These are phyloP conservation scores for Chaunax sp. DNA, from an alignment of 2,797 vertebrate genomes.

Conservation along the genomic window DNA sequence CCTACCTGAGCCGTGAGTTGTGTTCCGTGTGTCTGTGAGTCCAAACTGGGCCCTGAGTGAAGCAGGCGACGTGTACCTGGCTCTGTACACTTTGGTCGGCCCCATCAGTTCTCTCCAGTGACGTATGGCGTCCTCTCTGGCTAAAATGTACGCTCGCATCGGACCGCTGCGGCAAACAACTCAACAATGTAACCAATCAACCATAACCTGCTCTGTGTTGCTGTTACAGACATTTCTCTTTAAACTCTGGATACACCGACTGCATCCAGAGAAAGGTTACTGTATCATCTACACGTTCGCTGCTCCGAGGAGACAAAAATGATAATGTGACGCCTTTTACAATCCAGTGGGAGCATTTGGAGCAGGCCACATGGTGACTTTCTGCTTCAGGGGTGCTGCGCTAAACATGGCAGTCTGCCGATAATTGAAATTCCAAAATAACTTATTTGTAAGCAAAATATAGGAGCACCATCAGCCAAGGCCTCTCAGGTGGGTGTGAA, in stretches of 20 bases:
- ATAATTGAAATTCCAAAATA: constrained; percentile 25
- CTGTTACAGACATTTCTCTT: neutral
- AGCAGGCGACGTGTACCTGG: constrained; percentile 84
- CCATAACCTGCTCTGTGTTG: neutral
- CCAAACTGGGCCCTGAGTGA: constrained; percentile 91
- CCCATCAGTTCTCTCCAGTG: constrained; percentile 95
- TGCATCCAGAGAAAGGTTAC: constrained; percentile 25
- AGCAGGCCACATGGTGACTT: constrained; percentile 1
- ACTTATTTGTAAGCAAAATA: constrained; percentile 29
- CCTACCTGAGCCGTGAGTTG: constrained; percentile 94
- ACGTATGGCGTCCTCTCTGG: constrained; percentile 88
- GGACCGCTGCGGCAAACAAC: constrained; percentile 85
- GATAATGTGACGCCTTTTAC: constrained; percentile 25
- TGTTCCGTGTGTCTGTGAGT: constrained; percentile 96
- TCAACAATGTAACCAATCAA: neutral
- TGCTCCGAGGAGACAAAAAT: constrained; percentile 14
- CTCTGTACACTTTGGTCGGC: constrained; percentile 94
- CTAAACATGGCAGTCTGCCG: neutral
- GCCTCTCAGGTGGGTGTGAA: neutral
- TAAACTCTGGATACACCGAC: neutral
- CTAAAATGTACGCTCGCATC: constrained; percentile 93
- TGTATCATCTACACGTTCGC: constrained; percentile 35
- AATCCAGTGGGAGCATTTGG: neutral
- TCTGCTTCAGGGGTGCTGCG: constrained; percentile 6
- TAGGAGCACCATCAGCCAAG: neutral